These are phyloP conservation scores for Sinocyclocheilus rhinocerous DNA, from an alignment of 2,113 vertebrate species.

Conservation along the genomic window DNA sequence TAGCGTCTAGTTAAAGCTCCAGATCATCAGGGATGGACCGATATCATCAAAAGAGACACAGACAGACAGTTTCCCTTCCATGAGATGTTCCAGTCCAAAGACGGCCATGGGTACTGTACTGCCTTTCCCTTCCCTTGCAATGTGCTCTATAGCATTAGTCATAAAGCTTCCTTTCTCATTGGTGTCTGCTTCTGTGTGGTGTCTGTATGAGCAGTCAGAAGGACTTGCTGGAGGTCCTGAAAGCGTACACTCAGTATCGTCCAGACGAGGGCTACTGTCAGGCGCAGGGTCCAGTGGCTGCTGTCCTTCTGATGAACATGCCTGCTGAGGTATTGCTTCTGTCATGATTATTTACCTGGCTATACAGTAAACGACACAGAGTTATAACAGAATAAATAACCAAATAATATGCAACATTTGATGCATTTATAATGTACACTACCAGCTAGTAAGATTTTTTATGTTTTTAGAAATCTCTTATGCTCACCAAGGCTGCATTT, in stretches of 20 bases:
- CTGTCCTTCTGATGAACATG: constrained; percentile 89
- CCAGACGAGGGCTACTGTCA: constrained; percentile 90
- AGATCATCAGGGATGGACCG: constrained; percentile 84
- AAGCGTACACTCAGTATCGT: constrained; percentile 83
- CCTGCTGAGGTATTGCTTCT: constrained; percentile 77
- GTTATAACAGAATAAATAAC: background rate
- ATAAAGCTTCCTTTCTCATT: background rate
- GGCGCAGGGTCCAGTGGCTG: constrained; percentile 85
- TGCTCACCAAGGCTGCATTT: too few species aligned
- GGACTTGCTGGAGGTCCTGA: constrained; percentile 82
- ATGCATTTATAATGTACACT: background rate
- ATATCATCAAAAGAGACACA: constrained; percentile 84
- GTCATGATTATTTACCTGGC: background rate
- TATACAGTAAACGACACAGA: background rate
- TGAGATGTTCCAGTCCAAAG: constrained; percentile 88
- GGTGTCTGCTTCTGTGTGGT: background rate
- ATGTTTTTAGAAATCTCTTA: too few species aligned
- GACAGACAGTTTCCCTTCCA: constrained; percentile 91
- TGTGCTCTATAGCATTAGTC: background rate
- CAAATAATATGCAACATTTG: background rate
- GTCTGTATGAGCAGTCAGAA: constrained; percentile 77
- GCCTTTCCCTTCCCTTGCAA: too few species aligned
- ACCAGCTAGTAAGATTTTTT: background rate
- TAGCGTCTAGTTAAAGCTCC: constrained; percentile 73
- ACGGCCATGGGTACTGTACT: constrained; percentile 80